A percentile compares a stretch with the other conserved stretches of the same genome.
Evolutionary conservation across 2,113 vertebrate genomes (phyloP).

Genomic region (Dicaeum eximium): DNA sequence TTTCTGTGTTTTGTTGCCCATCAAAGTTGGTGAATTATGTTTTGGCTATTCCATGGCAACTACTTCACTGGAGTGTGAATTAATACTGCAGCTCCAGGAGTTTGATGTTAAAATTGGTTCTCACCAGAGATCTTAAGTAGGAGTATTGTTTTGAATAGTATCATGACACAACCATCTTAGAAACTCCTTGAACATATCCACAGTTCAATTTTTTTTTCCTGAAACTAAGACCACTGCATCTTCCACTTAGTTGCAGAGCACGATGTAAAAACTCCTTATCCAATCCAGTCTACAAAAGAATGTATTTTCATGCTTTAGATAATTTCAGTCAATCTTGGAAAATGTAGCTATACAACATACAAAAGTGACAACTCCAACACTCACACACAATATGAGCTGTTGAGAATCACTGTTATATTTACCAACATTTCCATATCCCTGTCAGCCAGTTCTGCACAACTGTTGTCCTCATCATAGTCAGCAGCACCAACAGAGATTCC

Average conservation of each 20-base stretch:
- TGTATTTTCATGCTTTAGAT: conserved; percentile 70
- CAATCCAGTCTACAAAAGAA: conserved; percentile 59
- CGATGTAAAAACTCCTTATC: conserved; percentile 11
- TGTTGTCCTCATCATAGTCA: conserved; percentile 71
- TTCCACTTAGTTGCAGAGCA: not conserved
- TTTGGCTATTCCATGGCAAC: conserved; percentile 26
- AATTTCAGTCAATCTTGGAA: conserved; percentile 73
- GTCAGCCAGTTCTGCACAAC: conserved; percentile 69
- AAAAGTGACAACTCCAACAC: conserved; percentile 70
- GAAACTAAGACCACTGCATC: not conserved
- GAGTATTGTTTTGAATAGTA: not conserved
- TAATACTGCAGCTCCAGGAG: not conserved
- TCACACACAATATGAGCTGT: conserved; percentile 71
- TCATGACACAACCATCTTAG: not conserved
- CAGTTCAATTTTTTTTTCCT: not conserved
- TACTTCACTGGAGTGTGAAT: not conserved
- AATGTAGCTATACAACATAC: conserved; percentile 68
- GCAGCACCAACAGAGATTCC: conserved; percentile 63
- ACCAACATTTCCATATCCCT: conserved; percentile 71
- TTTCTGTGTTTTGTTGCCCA: conserved; percentile 32
- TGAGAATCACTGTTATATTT: conserved; percentile 74
- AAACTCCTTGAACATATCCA: not conserved
- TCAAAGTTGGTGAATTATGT: conserved; percentile 8
- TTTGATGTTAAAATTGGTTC: not conserved
- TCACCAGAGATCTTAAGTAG: not conserved